These are phyloP conservation scores for Drosophila littoralis DNA, from an alignment of 1,140 invertebrate genomes.

Conservation along the genomic window DNA sequence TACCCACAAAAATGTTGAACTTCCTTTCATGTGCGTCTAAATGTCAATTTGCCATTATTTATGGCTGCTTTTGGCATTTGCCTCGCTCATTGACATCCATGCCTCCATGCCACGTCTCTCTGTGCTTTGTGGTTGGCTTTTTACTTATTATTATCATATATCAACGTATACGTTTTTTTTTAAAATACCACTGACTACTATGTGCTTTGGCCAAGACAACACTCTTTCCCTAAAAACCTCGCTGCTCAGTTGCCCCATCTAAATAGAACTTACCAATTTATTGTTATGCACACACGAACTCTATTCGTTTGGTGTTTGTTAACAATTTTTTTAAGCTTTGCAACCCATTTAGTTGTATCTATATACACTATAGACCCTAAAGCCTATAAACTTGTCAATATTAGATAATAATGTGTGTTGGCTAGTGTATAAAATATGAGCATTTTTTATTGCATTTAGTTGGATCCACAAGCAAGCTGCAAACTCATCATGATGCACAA, in stretches of 20 bases:
- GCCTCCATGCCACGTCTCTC: not conserved
- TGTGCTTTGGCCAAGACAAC: too few relatives aligned
- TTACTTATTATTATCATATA: not conserved
- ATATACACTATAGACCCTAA: too few relatives aligned
- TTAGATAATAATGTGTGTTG: not conserved
- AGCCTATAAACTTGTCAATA: not conserved
- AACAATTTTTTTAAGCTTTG: too few relatives aligned
- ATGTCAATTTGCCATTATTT: constrained; percentile 71
- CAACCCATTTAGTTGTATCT: too few relatives aligned
- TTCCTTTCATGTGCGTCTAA: constrained; percentile 49
- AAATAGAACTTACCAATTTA: too few relatives aligned
- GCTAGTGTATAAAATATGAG: not conserved
- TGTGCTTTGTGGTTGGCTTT: not conserved
- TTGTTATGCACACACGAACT: too few relatives aligned
- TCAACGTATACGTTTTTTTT: not conserved
- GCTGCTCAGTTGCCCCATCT: too few relatives aligned
- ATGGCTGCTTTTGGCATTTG: constrained; percentile 42
- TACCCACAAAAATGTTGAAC: constrained; percentile 53
- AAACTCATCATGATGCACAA: constrained; percentile 8
- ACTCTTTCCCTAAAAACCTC: too few relatives aligned
- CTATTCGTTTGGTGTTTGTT: too few relatives aligned
- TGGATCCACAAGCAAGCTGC: not conserved
- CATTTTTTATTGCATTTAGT: constrained; percentile 2
- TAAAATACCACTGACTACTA: too few relatives aligned
- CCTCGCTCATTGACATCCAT: constrained; percentile 23